Evolutionary conservation across 2,888 invertebrate species (phyloP).

Genomic region (Carterocephalus palaemon): DNA sequence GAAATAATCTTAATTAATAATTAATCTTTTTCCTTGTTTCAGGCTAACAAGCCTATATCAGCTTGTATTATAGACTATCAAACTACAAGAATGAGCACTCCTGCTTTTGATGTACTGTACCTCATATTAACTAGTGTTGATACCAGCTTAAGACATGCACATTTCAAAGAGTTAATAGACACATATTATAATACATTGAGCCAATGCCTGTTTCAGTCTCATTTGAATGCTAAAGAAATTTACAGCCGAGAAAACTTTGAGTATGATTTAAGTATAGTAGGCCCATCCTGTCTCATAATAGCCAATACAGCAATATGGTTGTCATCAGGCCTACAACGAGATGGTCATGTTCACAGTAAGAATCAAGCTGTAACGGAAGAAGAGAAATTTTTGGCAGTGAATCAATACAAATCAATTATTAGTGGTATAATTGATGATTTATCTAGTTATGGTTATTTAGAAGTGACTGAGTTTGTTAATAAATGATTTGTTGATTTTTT

Average conservation of each 20-base stretch:
- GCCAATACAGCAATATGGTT: slow-evolving; percentile 68
- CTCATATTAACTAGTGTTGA: slow-evolving; percentile 58
- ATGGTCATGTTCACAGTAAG: slow-evolving; percentile 66
- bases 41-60: slow-evolving; percentile 48
- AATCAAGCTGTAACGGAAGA: slow-evolving; percentile 40
- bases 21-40: slow-evolving; percentile 34
- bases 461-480: slow-evolving; percentile 1
- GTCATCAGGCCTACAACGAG: slow-evolving; percentile 59
- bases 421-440: slow-evolving; percentile 58
- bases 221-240: slow-evolving; percentile 37
- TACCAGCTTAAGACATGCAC: slow-evolving; percentile 40
- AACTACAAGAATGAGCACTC: slow-evolving; percentile 53
- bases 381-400: slow-evolving; percentile 46
- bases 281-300: slow-evolving; percentile 58
- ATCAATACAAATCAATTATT: slow-evolving; percentile 49
- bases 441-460: slow-evolving; percentile 46
- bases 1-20: too few relatives aligned
- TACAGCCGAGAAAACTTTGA: slow-evolving; percentile 52
- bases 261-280: slow-evolving; percentile 52
- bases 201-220: slow-evolving; percentile 35
- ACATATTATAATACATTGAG: slow-evolving; percentile 52
- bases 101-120: slow-evolving; percentile 61
- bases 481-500: not conserved
- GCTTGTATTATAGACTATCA: slow-evolving; percentile 70
- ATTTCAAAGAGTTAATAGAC: slow-evolving; percentile 47